These are phyloP conservation scores for Napeogenes sylphis DNA, from an alignment of 2,888 invertebrate species.

Conservation along the genomic window DNA sequence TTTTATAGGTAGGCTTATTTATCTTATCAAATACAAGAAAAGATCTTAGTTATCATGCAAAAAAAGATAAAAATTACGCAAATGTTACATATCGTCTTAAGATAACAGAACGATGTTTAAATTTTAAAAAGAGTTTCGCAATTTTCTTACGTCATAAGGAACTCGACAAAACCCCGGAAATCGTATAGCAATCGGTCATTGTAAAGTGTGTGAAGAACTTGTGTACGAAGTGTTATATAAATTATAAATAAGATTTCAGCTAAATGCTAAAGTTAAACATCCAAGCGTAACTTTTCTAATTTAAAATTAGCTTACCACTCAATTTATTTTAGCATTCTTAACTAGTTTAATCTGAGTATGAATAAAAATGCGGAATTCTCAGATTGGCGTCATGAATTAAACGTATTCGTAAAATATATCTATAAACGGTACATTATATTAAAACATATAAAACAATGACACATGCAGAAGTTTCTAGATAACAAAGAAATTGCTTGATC, in stretches of 20 bases:
- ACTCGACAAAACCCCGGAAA: conserved; percentile 43
- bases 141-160: conserved; percentile 32
- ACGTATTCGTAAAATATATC: conserved; percentile 12
- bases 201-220: conserved; percentile 12
- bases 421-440: conserved; percentile 1
- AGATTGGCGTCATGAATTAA: conserved; percentile 7
- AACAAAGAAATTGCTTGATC: too few species aligned
- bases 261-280: too few species aligned
- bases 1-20: background rate
- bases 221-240: too few species aligned
- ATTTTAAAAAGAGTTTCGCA: conserved; percentile 27
- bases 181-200: conserved; percentile 34
- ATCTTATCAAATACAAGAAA: conserved; percentile 1
- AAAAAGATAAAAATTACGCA: conserved; percentile 13
- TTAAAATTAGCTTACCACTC: conserved; percentile 8
- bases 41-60: too few species aligned
- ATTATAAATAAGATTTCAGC: too few species aligned
- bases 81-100: conserved; percentile 12
- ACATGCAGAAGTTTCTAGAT: too few species aligned
- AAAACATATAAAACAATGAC: too few species aligned
- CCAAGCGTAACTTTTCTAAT: conserved; percentile 10
- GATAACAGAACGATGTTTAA: conserved; percentile 4
- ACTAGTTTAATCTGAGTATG: conserved; percentile 4
- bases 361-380: conserved; percentile 15
- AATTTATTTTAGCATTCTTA: conserved; percentile 14